Evolutionary conservation across 1,140 invertebrate genomes (phyloP), one percentile per base, ranked within the genome.

Genomic region (Eubasilissa regina): DNA sequence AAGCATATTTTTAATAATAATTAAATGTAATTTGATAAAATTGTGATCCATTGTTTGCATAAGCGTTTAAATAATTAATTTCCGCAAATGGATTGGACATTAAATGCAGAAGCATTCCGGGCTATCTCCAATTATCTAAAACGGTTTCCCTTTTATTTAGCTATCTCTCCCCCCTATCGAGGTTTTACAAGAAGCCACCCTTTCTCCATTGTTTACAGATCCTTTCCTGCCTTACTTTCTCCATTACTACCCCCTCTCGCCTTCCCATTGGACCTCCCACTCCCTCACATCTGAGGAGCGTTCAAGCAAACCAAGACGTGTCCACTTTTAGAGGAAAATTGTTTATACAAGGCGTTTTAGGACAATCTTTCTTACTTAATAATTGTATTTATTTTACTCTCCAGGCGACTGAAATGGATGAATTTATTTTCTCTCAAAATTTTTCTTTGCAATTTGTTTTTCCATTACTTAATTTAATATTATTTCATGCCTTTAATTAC

Each of bases 91-190:
- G 47, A 70, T 70, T 70, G 66, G 47, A 15, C 66, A 70, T 70
- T 70, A 48, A 21, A 70, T 48, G 66, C 47, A 70, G 66, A 70
- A 47, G 44, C 21, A 70, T 70, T 70, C 47, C n/a, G 19, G 15
- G 66, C 44, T 48, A 51, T 70, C 66, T 70, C 66, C 66, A 70
- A 70, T 70, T 70, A 70, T 70, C 66, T 70, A 70, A 76, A 76
- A 68, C 56, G 53, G n/a, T 78, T 72, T 72, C 43, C 64, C 44
- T 78, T 35, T 58, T 73, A 58, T 79, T 79, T 79, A 79, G 72
- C 72, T 74, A 62, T 74, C 66, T 64, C 48, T 64, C 48, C 77
- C 48, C 55, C 19, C 70, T 44, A 9, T 47, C n/a, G 7, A 44
- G 15, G 45, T 13, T 56, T 9, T 35, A 74, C 48, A 56, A 74